Conservation (phyloP, 2,888 invertebrate genomes). For the Meganola albula region DNA sequence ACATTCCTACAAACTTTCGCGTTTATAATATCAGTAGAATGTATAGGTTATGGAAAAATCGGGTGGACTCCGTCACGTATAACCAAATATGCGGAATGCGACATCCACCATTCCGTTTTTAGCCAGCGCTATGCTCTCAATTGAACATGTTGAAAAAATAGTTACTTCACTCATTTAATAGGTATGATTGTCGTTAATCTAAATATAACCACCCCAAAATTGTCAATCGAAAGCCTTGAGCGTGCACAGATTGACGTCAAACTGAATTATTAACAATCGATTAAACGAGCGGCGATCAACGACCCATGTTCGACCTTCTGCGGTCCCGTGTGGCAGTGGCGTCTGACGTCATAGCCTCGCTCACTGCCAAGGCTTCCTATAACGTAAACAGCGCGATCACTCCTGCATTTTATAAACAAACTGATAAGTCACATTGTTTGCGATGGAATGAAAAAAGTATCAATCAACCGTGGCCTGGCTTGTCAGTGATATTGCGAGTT, state of each 20-base stretch:
- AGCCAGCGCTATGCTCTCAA: too few relatives aligned
- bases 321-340: conserved; percentile 31
- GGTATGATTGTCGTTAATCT: too few relatives aligned
- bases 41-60: too few relatives aligned
- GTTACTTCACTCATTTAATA: too few relatives aligned
- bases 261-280: conserved; percentile 20
- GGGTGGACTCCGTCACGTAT: too few relatives aligned
- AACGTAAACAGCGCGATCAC: conserved; percentile 50
- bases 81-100: too few relatives aligned
- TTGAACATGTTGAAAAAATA: too few relatives aligned
- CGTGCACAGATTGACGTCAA: conserved; percentile 13
- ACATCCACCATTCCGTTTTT: too few relatives aligned
- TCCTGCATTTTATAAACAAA: conserved; percentile 43
- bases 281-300: conserved; percentile 24
- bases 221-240: neutral
- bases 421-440: conserved; percentile 31
- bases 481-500: too few relatives aligned
- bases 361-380: conserved; percentile 59
- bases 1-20: too few relatives aligned
- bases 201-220: neutral
- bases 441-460: conserved; percentile 12
- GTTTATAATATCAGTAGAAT: too few relatives aligned
- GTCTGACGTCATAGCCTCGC: conserved; percentile 49
- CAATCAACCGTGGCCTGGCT: too few relatives aligned
- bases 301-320: conserved; percentile 34